Evolutionary conservation across 1,140 invertebrate genomes (phyloP), one percentile per base, ranked within the genome.

Genomic region (Pseudomyrmex dendroicus): DNA sequence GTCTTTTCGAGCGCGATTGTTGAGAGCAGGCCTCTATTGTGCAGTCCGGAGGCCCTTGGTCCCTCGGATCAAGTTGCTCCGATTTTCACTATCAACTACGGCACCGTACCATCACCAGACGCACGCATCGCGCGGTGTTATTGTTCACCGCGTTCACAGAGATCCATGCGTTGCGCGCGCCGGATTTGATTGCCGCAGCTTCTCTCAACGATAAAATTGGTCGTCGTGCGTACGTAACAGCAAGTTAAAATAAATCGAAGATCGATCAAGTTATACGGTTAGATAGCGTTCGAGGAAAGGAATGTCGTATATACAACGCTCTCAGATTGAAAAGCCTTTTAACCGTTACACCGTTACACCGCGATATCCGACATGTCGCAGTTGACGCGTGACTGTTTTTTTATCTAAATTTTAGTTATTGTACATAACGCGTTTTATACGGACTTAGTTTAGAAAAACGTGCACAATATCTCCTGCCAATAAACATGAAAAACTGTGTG

Each of bases 1-100:
- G 73, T 89, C 88, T 90, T 82, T 89, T 86, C 80, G 35, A 35
- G 87, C 84, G 73, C 88, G 85, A 90, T 89, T 89, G 89, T 90
- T 89, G 84, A 88, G 25, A 35, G 46, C 86, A 68, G 35, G 64
- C 52, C 67, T 57, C 89, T 76, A 89, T 90, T 90, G 88, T 90
- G 74, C 76, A 52, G 46, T n/a, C 15, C 22, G 22, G 12, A 63
- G 59, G 22, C 78, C 74, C 80, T 66, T 13, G 63, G 82, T 63
- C 88, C 85, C 87, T 82, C 63, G 88, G 87, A 89, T 89, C 88
- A 76, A 78, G 85, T 89, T 89, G 88, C 88, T 52, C 66, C 74
- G 77, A 89, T 85, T 88, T 89, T 67, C 73, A 83, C 86, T 89
- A 88, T 88, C 87, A 73, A 35, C 64, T 46, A 13, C 35, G 68